Evolutionary conservation across 2,797 vertebrate species (phyloP), one percentile per base, ranked within the genome.

Genomic region (Brachymystax lenok): DNA sequence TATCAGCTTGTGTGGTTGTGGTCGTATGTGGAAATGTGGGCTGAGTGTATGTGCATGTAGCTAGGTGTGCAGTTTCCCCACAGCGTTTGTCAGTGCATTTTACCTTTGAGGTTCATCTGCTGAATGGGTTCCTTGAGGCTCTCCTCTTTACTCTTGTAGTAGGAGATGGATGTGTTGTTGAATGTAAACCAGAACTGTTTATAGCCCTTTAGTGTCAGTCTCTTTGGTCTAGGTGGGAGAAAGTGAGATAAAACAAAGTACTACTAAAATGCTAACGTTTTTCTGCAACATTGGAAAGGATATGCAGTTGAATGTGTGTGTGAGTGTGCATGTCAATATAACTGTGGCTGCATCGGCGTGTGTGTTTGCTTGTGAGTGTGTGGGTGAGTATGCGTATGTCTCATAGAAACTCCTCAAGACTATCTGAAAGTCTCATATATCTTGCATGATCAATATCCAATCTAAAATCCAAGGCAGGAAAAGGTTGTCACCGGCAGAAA

Each of bases 151-250:
- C 88, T 94, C 80, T 95, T 95, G 68, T 93, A 95, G 83, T 94
- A 95, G 28, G 93, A 94, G 75, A 95, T 84, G 0, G 89, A 88
- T 7, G 92, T 95, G 70, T 93, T 93, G 69, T 95, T 96, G 77
- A 96, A 95, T 59, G 92, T 83, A 61, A 95, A 95, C 95, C 95
- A 96, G 82, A 93, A 90, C 84, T 95, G 94, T 83, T 95, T 95
- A 79, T 95, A 96, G 4, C 94, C 94, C 73, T 94, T 95, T 67
- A 96, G 86, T 3, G 95, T 94, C 86, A 95, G 91, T 82, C 93
- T 93, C 67, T 94, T 91, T 33, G 95, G 95, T 82, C 95, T 96
- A 0, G 24, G 13, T 3, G 1, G 33, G 33, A 54, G 17, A 30
- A n/a, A 50, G 40, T 35, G 52, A 56, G 35, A 46, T 13, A 46